phyloP scores from a whole-genome alignment of 2,888 invertebrate species.

The Oxycera nigricornis region DNA sequence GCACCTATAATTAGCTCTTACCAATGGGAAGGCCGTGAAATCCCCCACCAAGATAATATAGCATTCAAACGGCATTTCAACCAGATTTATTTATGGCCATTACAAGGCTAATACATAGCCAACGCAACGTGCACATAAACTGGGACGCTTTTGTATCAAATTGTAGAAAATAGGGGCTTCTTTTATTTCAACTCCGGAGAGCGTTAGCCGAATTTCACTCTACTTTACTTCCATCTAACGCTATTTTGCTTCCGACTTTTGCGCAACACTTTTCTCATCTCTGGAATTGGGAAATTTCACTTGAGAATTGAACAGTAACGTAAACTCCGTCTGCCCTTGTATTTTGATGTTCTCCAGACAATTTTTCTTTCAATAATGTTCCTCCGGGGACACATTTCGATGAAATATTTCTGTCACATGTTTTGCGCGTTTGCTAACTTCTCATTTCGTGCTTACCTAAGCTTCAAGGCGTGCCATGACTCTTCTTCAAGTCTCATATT shows the following conservation, averaged over 20 bases:
- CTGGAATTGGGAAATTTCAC: constrained; percentile 25
- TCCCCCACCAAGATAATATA: background rate
- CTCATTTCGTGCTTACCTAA: constrained; percentile 45
- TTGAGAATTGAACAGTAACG: constrained; percentile 8
- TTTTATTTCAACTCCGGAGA: background rate
- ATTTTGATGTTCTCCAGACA: constrained; percentile 46
- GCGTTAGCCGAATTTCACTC: background rate
- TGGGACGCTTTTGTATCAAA: constrained; percentile 27
- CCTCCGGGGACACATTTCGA: constrained; percentile 63
- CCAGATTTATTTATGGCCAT: constrained; percentile 26
- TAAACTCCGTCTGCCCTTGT: constrained; percentile 17
- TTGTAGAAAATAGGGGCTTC: constrained; percentile 3
- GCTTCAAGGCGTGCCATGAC: constrained; percentile 46
- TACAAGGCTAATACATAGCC: background rate
- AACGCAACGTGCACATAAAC: background rate
- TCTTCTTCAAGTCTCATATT: constrained; percentile 27
- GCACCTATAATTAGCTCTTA: constrained; percentile 22
- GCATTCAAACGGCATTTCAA: background rate
- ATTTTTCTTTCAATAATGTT: constrained; percentile 59
- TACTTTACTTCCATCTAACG: background rate
- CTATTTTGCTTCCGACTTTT: too few species aligned
- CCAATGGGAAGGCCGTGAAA: constrained; percentile 6
- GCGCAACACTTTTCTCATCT: background rate
- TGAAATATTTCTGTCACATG: constrained; percentile 60
- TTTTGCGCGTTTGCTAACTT: constrained; percentile 44